Evolutionary conservation across 2,797 vertebrate species (phyloP), one percentile per base, ranked within the genome.

Genomic region (Sebastolobus altivelis): DNA sequence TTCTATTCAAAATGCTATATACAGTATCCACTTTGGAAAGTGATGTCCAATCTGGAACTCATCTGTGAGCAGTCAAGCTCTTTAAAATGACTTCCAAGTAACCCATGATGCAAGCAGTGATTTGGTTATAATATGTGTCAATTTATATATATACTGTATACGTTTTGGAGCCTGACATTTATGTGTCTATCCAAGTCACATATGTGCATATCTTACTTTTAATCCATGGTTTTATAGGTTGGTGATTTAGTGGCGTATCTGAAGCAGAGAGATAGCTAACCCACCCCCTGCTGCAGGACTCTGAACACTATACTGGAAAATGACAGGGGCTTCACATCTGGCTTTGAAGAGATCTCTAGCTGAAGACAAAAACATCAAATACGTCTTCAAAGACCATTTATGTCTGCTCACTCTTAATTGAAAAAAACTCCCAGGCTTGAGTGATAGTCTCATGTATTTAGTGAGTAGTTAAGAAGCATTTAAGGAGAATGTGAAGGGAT

Each of bases 291-390:
- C 58, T 68, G 13, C 38, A 33, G 59, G 35, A 69, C 52, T 61
- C 63, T 54, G 78, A 92, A 79, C 82, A 81, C 81, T 40, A 40
- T 62, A 43, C 75, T 82, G 82, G 49, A 71, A 84, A 87, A 89
- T 84, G 85, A 85, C 62, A 80, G 77, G 72, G 72, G 76, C 71
- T 65, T 83, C 75, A 85, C 82, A 81, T 86, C 58, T 88, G 83
- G 77, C 87, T 88, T 80, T 88, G 74, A 79, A 86, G 56, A 79
- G 46, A 62, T 82, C 75, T 87, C 12, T 3, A 31, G 63, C 66
- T 65, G 59, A 74, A 81, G 68, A 85, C 70, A 1, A 63, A 70
- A 46, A 67, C 80, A 86, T 92, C 79, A 91, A 88, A 92, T 75
- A 55, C 9, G 4, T 49, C 60, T 81, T 77, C 60, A 85, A 74